Conservation (phyloP, 1,140 invertebrate genomes). For the Eumaeus atala region DNA sequence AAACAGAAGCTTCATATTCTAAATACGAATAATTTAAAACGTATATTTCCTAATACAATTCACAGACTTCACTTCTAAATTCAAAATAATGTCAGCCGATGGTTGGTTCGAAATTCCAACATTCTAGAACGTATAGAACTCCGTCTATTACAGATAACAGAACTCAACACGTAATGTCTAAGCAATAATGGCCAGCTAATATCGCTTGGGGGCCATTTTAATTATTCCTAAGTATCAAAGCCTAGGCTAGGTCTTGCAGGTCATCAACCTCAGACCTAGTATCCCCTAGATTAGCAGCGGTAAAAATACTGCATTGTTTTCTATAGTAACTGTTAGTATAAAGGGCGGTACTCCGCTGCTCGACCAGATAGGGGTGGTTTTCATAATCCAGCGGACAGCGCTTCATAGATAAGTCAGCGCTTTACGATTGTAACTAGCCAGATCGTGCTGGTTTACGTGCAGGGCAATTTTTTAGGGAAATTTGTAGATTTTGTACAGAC, state of each 20-base stretch:
- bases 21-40: no score
- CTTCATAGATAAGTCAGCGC: conserved; percentile 53
- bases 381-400: conserved; percentile 42
- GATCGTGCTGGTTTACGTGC: no score
- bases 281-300: conserved; percentile 27
- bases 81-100: no score
- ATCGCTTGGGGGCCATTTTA: conserved; percentile 1
- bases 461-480: no score
- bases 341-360: conserved; percentile 22
- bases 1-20: no score
- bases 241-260: conserved; percentile 9
- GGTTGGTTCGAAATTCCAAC: no score
- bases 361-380: conserved; percentile 45
- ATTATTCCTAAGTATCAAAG: conserved; percentile 6
- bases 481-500: no score
- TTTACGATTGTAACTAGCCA: conserved; percentile 10
- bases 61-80: no score
- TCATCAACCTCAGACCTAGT: conserved; percentile 3
- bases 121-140: no score
- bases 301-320: conserved; percentile 20
- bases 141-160: no score
- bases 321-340: conserved; percentile 42
- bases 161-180: neutral
- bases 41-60: no score
- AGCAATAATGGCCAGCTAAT: conserved; percentile 9